phyloP scores from a whole-genome alignment of 2,888 invertebrate species.

The Himalopsyche anomala region DNA sequence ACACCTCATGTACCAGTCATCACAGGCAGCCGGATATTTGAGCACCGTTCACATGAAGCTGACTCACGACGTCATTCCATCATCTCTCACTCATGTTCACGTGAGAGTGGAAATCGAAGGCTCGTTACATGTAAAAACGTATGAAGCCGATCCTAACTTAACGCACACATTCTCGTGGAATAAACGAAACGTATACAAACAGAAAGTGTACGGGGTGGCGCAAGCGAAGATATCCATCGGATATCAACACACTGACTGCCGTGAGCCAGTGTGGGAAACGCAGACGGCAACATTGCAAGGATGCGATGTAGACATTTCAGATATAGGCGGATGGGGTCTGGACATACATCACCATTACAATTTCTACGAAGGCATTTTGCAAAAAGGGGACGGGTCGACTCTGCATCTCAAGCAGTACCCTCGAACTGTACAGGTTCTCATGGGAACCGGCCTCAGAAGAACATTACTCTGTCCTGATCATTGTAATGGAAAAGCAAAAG shows the following conservation, averaged over 20 bases:
- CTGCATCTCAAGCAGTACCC: conserved; percentile 96
- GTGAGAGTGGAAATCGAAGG: conserved; percentile 96
- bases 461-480: conserved; percentile 90
- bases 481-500: conserved; percentile 90
- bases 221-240: conserved; percentile 94
- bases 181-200: conserved; percentile 97
- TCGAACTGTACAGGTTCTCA: conserved; percentile 91
- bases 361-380: conserved; percentile 97
- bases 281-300: conserved; percentile 96
- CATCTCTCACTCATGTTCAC: conserved; percentile 90
- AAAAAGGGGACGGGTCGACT: conserved; percentile 97
- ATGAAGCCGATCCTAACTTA: conserved; percentile 97
- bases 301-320: conserved; percentile 97
- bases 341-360: conserved; percentile 99
- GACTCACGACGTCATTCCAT: conserved; percentile 87
- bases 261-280: conserved; percentile 94
- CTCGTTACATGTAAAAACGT: conserved; percentile 91
- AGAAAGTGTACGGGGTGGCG: conserved; percentile 94
- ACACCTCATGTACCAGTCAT: conserved; percentile 96
- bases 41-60: conserved; percentile 94
- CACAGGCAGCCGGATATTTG: conserved; percentile 94
- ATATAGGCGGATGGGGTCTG: conserved; percentile 98
- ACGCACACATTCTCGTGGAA: conserved; percentile 99
- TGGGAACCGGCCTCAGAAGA: conserved; percentile 94
- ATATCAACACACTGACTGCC: conserved; percentile 94